phyloP scores from a whole-genome alignment of 2,113 vertebrate genomes.

The Scatophagus argus region DNA sequence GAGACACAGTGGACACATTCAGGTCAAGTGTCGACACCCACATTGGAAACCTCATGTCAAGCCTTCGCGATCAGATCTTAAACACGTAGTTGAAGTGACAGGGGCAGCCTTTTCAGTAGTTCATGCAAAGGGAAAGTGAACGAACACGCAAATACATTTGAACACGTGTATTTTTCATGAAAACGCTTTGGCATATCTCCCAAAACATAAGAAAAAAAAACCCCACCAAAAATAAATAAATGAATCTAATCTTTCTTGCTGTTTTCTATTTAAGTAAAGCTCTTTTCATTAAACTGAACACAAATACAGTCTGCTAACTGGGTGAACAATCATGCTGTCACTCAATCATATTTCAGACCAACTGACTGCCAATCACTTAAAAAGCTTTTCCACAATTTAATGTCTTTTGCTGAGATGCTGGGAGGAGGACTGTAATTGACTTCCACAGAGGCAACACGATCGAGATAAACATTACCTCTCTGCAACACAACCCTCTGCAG shows the following conservation, averaged over 20 bases:
- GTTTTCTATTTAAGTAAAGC: too few relatives aligned
- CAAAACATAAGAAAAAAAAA: too few relatives aligned
- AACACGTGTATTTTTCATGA: too few relatives aligned
- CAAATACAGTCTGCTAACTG: not conserved
- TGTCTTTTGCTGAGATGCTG: constrained; percentile 20
- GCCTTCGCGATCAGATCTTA: not conserved
- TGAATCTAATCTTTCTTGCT: too few relatives aligned
- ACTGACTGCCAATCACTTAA: constrained; percentile 14
- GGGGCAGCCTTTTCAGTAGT: too few relatives aligned
- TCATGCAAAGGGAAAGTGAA: too few relatives aligned
- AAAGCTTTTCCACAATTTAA: constrained; percentile 32
- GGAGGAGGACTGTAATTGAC: constrained; percentile 25
- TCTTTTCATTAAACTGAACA: not conserved
- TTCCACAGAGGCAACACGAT: constrained; percentile 4
- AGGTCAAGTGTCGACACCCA: constrained; percentile 11
- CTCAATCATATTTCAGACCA: constrained; percentile 4
- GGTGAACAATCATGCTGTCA: not conserved
- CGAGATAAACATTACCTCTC: constrained; percentile 13
- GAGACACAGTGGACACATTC: not conserved
- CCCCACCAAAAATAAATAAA: not conserved
- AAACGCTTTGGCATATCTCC: too few relatives aligned
- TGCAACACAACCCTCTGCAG: not conserved
- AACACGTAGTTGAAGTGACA: constrained; percentile 1
- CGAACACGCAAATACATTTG: too few relatives aligned
- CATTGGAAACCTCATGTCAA: not conserved